Base-by-base conservation (phyloP, 2,888 invertebrate genomes). In the Caenorhabditis japonica region DNA sequence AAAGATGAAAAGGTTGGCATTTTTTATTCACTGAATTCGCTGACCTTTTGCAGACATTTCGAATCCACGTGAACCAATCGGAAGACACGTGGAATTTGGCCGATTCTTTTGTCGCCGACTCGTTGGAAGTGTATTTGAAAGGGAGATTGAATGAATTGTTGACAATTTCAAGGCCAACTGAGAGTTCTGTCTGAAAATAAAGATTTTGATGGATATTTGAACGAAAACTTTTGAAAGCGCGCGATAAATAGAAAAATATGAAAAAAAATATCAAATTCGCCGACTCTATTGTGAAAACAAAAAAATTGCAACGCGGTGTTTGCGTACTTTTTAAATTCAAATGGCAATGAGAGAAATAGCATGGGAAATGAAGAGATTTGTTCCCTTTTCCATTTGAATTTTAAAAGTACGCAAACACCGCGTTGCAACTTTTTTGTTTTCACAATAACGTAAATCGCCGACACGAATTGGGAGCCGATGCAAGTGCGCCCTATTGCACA, bases 101-200 rank as follows among this genome's bases (percentile, higher is more conserved):
- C 3, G 66, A 66, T 7, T 17, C 27, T n/a, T 19, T 39, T 25
- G 23, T 66, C n/a, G 66, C 66, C 23, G 56, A 66, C 7, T 56
- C 66, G 8, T 34, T 66, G 34, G 4, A 34, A 10, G 4, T 41
- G 1, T 56, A 56, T 23, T 38, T 56, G 30, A 58, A 66, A 51
- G 19, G 49, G 36, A 8, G 27, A 8, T 23, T 66, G 1, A 44
- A 66, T 49, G 49, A 43, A 30, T 33, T 66, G 25, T 25, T 66
- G 2, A 15, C 56, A 4, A 39, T 66, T 27, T 36, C 33, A 5
- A 43, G 56, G 33, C 56, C 56, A 4, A 33, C 56, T 1, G 66
- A 66, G 36, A 23, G 55, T 7, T 56, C 56, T 1, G 66, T 66
- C 25, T 66, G n/a, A 41, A 21, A 12, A 0, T n/a, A 13, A 53